Conservation (phyloP, 2,888 invertebrate genomes). For the Epistrophella euchroma region DNA sequence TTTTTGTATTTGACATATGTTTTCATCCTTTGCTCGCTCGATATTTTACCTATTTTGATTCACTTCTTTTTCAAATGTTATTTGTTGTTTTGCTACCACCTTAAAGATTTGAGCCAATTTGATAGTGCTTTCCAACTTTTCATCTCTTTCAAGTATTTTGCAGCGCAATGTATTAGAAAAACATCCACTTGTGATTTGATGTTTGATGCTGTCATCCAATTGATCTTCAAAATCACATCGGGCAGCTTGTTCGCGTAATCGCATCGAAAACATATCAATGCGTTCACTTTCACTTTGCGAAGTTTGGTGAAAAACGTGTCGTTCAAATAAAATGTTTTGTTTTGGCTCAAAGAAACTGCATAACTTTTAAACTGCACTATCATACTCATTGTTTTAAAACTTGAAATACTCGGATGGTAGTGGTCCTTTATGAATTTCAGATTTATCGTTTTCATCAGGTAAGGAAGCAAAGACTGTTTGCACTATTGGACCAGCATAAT, state of each 20-base stretch:
- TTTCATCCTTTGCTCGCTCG: not conserved
- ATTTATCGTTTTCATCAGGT: no score
- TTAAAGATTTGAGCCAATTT: conserved; percentile 2
- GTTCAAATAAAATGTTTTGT: no score
- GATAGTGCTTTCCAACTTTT: conserved; percentile 3
- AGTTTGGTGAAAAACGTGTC: no score
- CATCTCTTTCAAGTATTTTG: conserved; percentile 34
- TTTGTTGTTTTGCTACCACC: not conserved
- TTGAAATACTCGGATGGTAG: no score
- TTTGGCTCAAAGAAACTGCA: no score
- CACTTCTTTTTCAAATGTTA: not conserved
- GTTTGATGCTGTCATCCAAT: not conserved
- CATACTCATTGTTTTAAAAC: no score
- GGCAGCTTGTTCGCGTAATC: conserved; percentile 9
- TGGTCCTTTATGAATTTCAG: no score
- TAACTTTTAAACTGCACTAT: no score
- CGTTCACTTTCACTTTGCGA: no score
- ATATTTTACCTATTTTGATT: no score
- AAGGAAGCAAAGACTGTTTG: no score
- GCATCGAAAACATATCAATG: conserved; percentile 2
- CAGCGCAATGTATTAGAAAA: conserved; percentile 3
- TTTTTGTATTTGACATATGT: not conserved
- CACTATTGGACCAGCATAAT: no score
- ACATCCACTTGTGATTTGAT: conserved; percentile 33
- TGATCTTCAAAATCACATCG: conserved; percentile 1